A percentile compares a stretch with the other conserved stretches of the same genome.
Evolutionary conservation across 1,140 invertebrate genomes (phyloP).

Genomic region (Euwallacea similis): DNA sequence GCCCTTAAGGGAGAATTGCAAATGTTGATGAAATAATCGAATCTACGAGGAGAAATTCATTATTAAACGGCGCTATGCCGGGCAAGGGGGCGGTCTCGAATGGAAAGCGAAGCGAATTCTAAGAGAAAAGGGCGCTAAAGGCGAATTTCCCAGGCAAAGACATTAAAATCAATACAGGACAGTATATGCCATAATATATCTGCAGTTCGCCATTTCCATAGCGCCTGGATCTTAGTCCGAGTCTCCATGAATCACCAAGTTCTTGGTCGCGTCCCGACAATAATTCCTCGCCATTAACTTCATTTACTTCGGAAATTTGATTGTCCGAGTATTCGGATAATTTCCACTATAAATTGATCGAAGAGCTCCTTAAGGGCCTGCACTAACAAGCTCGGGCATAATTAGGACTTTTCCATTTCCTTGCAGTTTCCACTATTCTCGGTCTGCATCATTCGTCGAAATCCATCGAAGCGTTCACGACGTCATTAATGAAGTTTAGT

Average conservation of each 20-base stretch:
- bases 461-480: conserved; percentile 29
- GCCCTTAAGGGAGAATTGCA: no score
- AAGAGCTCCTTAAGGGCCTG: conserved; percentile 1
- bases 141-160: conserved; percentile 46
- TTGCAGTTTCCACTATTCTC: conserved; percentile 36
- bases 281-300: no score
- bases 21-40: no score
- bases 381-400: conserved; percentile 19
- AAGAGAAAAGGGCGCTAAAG: conserved; percentile 44
- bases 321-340: no score
- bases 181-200: conserved; percentile 52
- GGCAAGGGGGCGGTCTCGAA: no score
- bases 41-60: no score
- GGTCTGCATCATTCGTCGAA: conserved; percentile 26
- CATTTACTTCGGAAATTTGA: no score
- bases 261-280: no score
- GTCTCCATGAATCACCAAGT: not conserved
- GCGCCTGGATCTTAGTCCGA: conserved; percentile 28
- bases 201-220: conserved; percentile 49
- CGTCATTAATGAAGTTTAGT: conserved; percentile 38
- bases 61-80: no score
- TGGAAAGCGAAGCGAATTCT: conserved; percentile 18
- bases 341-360: no score
- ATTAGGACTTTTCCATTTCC: conserved; percentile 37
- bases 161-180: conserved; percentile 53